phyloP scores from a whole-genome alignment of 2,888 invertebrate species.

The Leptogaster cylindrica region DNA sequence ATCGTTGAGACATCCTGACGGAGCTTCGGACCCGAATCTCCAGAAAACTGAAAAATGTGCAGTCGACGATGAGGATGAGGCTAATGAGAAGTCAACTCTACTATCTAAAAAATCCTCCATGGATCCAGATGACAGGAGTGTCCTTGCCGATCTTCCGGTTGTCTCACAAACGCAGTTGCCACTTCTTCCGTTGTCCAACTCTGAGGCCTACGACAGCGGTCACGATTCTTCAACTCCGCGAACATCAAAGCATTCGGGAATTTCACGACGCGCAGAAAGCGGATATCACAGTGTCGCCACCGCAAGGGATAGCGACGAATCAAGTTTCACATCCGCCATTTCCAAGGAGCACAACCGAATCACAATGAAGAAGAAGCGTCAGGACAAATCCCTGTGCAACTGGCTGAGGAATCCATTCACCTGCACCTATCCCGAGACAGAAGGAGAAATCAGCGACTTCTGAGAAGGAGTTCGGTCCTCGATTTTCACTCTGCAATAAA shows the following conservation, averaged over 20 bases:
- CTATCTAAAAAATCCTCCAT: slow-evolving; percentile 50
- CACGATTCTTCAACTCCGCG: slow-evolving; percentile 84
- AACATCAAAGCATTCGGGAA: slow-evolving; percentile 81
- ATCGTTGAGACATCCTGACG: slow-evolving; percentile 85
- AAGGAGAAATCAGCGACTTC: slow-evolving; percentile 72
- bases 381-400: slow-evolving; percentile 76
- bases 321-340: slow-evolving; percentile 77
- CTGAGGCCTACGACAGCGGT: slow-evolving; percentile 82
- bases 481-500: too few relatives aligned
- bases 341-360: slow-evolving; percentile 60
- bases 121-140: slow-evolving; percentile 41
- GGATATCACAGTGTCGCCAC: slow-evolving; percentile 89
- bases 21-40: slow-evolving; percentile 91
- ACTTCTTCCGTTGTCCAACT: slow-evolving; percentile 61
- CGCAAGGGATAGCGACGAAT: slow-evolving; percentile 82
- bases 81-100: slow-evolving; percentile 57
- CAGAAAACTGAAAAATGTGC: slow-evolving; percentile 50
- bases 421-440: slow-evolving; percentile 77
- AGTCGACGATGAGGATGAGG: slow-evolving; percentile 58
- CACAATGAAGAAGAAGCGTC: slow-evolving; percentile 67
- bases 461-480: too few relatives aligned
- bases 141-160: slow-evolving; percentile 51
- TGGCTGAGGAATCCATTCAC: slow-evolving; percentile 79
- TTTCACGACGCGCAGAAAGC: slow-evolving; percentile 82
- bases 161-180: slow-evolving; percentile 59